phyloP scores from a whole-genome alignment of 1,140 invertebrate species.

The Monochamus saltuarius region DNA sequence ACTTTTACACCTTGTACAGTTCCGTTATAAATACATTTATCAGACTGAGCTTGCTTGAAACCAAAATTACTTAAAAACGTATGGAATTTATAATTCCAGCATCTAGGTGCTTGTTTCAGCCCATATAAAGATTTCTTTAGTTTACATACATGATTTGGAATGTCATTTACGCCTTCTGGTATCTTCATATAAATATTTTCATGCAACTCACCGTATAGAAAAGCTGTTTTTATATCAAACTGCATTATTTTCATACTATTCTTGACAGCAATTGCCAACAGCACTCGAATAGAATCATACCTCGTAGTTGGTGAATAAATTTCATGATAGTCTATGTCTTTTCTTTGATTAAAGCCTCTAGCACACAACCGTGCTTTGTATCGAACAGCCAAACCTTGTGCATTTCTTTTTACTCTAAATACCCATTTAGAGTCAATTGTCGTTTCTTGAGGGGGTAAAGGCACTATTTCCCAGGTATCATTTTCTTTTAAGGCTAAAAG shows the following conservation, averaged over 20 bases:
- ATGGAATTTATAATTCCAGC: not conserved
- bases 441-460: conserved; percentile 36
- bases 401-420: conserved; percentile 45
- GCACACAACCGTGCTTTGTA: conserved; percentile 52
- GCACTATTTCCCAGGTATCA: conserved; percentile 41
- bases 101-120: no score
- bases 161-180: conserved; percentile 36
- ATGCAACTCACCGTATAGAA: conserved; percentile 50
- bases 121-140: no score
- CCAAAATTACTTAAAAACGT: conserved; percentile 41
- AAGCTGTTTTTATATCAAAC: conserved; percentile 52
- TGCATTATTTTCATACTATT: conserved; percentile 44
- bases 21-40: conserved; percentile 42
- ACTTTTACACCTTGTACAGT: conserved; percentile 17
- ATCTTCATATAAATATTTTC: conserved; percentile 52
- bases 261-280: conserved; percentile 48
- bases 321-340: conserved; percentile 48
- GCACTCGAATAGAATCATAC: conserved; percentile 44
- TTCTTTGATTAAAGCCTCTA: conserved; percentile 46
- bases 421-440: conserved; percentile 46
- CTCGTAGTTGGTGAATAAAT: conserved; percentile 47
- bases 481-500: conserved; percentile 39
- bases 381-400: conserved; percentile 32
- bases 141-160: no score
- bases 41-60: conserved; percentile 40